Base-by-base conservation (phyloP, 2,113 vertebrate species). In the Orcinus orca region DNA sequence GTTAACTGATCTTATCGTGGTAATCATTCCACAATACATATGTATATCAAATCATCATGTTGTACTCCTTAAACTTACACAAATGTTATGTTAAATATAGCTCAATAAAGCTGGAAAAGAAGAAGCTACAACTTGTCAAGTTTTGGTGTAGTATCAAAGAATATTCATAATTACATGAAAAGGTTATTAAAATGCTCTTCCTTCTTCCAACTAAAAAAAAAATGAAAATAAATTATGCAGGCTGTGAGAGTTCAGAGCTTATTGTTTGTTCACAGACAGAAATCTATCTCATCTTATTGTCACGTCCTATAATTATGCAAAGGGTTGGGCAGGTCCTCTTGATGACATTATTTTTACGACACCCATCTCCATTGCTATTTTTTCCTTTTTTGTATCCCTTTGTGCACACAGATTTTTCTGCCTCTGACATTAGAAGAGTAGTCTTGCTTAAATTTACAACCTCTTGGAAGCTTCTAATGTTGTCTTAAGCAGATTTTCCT, bases 401-500 rank as follows among this genome's bases (percentile, higher is more conserved):
- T 94, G 63, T 58, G 50, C 36, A 71, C 67, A 44, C 26, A 70
- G 63, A 25, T 29, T 95, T 87, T 82, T 41, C 25, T 70, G 36
- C 47, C 50, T 90, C 67, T 89, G 65, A 83, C 55, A 63, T 82
- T 44, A 89, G 70, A 53, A 74, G n/a, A 76, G 20, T 29, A 74
- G 11, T 38, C 50, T 82, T 83, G 31, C 44, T 96, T 89, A 86
- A 79, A 87, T 87, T 77, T 79, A 41, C 3, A 92, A 26, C 25
- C 33, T 77, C 58, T 95, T 87, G 47, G 26, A 83, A 81, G n/a
- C 95, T 95, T 93, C 79, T 86, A 44, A 31, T 70, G 26, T 38
- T 76, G 29, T 41, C 31, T 38, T 92, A 71, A 50, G 63, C 62
- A 76, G n/a, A 50, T 18, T 95, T 90, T 87, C 82, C 13, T 74